Evolutionary conservation across 1,140 invertebrate species (phyloP).

Genomic region (Leptonema lineaticorne): DNA sequence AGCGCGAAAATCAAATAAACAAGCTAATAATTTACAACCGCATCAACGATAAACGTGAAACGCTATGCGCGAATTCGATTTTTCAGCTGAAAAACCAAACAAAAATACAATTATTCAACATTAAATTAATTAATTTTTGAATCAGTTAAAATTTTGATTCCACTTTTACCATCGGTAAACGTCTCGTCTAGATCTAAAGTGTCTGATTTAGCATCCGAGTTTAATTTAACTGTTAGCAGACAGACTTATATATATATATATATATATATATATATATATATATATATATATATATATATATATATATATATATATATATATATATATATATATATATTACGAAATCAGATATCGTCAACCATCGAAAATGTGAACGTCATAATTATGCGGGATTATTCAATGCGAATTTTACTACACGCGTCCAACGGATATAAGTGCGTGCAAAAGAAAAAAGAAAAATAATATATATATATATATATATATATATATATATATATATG

Average conservation of each 20-base stretch:
- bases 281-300: neutral
- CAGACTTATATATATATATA: neutral
- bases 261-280: neutral
- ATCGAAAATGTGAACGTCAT: too few species aligned
- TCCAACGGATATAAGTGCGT: too few species aligned
- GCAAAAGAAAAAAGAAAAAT: too few species aligned
- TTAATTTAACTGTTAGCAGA: conserved; percentile 10
- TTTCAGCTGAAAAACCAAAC: too few species aligned
- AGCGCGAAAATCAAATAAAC: too few species aligned
- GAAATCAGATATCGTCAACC: too few species aligned
- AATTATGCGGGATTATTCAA: too few species aligned
- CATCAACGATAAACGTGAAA: too few species aligned
- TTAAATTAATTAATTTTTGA: neutral
- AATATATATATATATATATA: neutral
- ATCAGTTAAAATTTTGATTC: neutral
- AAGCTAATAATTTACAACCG: too few species aligned
- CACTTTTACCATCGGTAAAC: neutral
- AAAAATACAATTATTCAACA: too few species aligned
- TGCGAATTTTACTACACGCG: too few species aligned
- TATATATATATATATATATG: neutral
- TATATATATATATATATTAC: neutral
- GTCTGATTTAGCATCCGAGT: neutral
- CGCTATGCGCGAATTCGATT: too few species aligned
- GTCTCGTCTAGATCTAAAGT: neutral
- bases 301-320: neutral